These are phyloP conservation scores for Epizoanthus rinbou DNA, from an alignment of 92 coral and sea anemone genomes.

Conservation along the genomic window DNA sequence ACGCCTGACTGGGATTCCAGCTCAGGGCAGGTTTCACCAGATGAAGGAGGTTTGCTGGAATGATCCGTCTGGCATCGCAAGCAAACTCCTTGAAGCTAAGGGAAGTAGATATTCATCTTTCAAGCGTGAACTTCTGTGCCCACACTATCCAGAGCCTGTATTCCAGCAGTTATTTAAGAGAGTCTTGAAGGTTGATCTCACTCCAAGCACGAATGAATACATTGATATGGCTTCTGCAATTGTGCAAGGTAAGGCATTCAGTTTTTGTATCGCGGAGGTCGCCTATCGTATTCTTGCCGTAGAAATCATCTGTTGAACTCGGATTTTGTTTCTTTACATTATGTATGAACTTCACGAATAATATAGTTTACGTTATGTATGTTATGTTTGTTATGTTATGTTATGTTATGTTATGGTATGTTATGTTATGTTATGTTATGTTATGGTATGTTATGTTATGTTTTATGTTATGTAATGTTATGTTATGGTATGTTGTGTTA, in stretches of 20 bases:
- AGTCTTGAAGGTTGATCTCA: constrained; percentile 59
- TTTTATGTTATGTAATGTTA: too few relatives aligned
- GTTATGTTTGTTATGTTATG: too few relatives aligned
- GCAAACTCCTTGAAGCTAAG: constrained; percentile 34
- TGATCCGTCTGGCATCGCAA: constrained; percentile 75
- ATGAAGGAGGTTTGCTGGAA: constrained; percentile 86
- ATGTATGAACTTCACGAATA: too few relatives aligned
- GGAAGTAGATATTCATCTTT: constrained; percentile 16
- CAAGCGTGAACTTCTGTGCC: constrained; percentile 61
- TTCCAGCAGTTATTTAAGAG: constrained; percentile 55
- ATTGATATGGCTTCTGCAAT: constrained; percentile 75
- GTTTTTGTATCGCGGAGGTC: neutral
- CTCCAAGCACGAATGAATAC: constrained; percentile 86
- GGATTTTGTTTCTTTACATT: too few relatives aligned
- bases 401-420: too few relatives aligned
- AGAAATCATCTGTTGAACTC: too few relatives aligned
- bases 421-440: too few relatives aligned
- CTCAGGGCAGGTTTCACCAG: constrained; percentile 52
- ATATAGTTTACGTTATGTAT: too few relatives aligned
- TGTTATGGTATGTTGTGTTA: too few relatives aligned
- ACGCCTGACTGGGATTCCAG: neutral
- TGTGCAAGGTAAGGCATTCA: constrained; percentile 43
- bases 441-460: too few relatives aligned
- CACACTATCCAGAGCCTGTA: constrained; percentile 45
- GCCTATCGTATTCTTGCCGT: too few relatives aligned